Evolutionary conservation across 2,888 invertebrate genomes (phyloP).

Genomic region (Nasonia oneida): DNA sequence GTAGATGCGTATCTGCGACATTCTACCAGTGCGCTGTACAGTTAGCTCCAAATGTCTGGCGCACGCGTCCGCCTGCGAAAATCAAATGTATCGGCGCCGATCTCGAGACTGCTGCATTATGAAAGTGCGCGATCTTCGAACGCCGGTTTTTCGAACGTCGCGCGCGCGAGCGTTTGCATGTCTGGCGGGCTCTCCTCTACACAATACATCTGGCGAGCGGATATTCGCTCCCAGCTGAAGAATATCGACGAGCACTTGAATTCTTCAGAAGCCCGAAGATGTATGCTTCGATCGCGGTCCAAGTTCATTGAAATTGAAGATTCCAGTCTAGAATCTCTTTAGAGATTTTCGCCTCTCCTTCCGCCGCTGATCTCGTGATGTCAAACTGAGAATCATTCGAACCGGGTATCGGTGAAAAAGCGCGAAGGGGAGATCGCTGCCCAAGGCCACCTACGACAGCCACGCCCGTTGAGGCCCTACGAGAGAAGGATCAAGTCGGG

Average conservation of each 20-base stretch:
- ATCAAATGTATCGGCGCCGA: slow-evolving; percentile 39
- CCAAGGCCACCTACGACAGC: too few relatives aligned
- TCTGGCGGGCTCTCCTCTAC: too few relatives aligned
- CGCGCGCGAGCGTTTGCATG: neutral
- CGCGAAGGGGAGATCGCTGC: too few relatives aligned
- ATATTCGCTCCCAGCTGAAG: neutral
- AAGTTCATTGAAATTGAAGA: neutral
- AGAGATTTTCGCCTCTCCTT: neutral
- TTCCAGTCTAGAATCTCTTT: neutral
- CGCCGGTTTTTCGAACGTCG: neutral
- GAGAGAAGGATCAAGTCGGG: neutral
- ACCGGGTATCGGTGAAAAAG: too few relatives aligned
- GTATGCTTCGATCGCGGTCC: neutral
- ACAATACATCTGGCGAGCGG: neutral
- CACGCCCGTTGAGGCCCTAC: too few relatives aligned
- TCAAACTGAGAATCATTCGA: too few relatives aligned
- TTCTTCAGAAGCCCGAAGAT: too few relatives aligned
- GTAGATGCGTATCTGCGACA: slow-evolving; percentile 42
- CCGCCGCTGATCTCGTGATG: neutral
- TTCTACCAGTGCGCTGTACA: slow-evolving; percentile 46
- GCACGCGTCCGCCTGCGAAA: slow-evolving; percentile 27
- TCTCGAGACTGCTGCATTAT: slow-evolving; percentile 24
- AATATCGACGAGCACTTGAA: neutral
- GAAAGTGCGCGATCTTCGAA: slow-evolving; percentile 14
- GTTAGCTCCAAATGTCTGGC: slow-evolving; percentile 40